These are phyloP conservation scores for Sympetrum striolatum DNA, from an alignment of 2,888 invertebrate species.

Conservation along the genomic window DNA sequence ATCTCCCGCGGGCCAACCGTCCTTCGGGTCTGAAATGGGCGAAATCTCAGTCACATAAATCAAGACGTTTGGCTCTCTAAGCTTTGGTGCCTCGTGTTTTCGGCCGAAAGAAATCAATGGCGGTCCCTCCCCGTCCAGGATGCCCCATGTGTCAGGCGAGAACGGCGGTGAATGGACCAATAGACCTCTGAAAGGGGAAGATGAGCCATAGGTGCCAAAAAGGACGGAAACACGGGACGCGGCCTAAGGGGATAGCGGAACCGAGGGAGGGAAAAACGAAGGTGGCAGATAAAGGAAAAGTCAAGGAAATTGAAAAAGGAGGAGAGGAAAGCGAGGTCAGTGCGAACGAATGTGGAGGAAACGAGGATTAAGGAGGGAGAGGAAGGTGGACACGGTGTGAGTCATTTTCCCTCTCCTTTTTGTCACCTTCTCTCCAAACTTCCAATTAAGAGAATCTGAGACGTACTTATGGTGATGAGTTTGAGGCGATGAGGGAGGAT, in stretches of 20 bases:
- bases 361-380: background rate
- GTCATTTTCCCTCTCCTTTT: background rate
- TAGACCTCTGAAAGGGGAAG: background rate
- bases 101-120: background rate
- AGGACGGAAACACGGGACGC: background rate
- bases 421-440: background rate
- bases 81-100: background rate
- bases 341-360: background rate
- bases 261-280: background rate
- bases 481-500: background rate
- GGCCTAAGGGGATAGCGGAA: background rate
- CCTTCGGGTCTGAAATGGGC: background rate
- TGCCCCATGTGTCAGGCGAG: background rate
- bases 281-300: background rate
- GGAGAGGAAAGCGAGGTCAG: background rate
- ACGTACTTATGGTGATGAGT: background rate
- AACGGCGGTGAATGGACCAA: background rate
- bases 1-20: background rate
- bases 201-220: background rate
- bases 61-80: background rate
- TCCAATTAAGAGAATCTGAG: background rate
- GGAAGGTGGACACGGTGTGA: background rate
- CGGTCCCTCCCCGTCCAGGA: background rate
- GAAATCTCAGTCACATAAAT: background rate
- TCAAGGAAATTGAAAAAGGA: background rate